These are phyloP conservation scores for Magallana ariakensis DNA, from an alignment of 1,140 invertebrate species.

Conservation along the genomic window DNA sequence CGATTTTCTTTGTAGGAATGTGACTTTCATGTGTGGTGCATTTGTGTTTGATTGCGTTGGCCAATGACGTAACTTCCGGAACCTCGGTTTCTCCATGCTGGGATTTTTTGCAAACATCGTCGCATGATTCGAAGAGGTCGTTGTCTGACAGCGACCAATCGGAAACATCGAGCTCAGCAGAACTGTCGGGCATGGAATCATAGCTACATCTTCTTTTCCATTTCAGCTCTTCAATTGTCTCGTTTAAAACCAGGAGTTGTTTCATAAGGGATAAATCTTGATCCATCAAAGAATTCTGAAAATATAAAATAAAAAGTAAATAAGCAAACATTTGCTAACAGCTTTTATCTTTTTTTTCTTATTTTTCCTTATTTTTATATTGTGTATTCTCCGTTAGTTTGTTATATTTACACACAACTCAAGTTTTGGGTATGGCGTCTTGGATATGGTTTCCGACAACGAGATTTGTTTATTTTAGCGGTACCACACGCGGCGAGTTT, in stretches of 20 bases:
- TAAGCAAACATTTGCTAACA: not conserved
- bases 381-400: no score
- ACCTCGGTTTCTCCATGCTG: not conserved
- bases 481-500: constrained; percentile 7
- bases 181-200: constrained; percentile 55
- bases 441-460: not conserved
- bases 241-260: constrained; percentile 71
- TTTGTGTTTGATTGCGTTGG: constrained; percentile 26
- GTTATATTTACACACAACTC: no score
- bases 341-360: not conserved
- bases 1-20: not conserved
- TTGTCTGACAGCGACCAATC: constrained; percentile 60
- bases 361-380: not conserved
- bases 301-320: constrained; percentile 40
- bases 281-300: constrained; percentile 70
- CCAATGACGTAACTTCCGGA: constrained; percentile 13
- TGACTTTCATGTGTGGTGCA: not conserved
- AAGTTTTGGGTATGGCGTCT: constrained; percentile 2
- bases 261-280: constrained; percentile 73
- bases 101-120: constrained; percentile 21
- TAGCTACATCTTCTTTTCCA: constrained; percentile 64
- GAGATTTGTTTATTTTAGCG: not conserved
- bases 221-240: constrained; percentile 73
- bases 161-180: constrained; percentile 51
- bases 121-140: constrained; percentile 49